These are phyloP conservation scores for Cygnus buccinator DNA, from an alignment of 2,113 vertebrate species.

Conservation along the genomic window DNA sequence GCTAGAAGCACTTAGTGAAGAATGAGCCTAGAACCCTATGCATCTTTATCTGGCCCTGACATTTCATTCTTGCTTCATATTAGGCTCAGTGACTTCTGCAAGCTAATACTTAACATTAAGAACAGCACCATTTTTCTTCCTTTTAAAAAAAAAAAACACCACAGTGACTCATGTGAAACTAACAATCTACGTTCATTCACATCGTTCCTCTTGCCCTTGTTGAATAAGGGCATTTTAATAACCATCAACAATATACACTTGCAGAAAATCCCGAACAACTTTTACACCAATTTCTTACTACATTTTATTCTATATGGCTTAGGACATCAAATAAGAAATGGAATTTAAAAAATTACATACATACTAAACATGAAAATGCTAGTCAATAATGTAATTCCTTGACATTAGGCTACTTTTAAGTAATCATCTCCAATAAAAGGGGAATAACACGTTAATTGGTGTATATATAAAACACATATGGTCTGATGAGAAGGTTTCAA, in stretches of 20 bases:
- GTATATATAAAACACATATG: background rate
- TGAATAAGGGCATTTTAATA: background rate
- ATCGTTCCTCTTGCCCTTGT: background rate
- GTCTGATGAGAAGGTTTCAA: background rate
- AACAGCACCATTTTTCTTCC: background rate
- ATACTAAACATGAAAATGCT: background rate
- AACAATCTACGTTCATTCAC: background rate
- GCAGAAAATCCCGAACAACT: background rate
- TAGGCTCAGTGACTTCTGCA: background rate
- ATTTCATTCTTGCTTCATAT: background rate
- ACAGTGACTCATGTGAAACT: background rate
- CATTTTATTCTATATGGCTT: background rate
- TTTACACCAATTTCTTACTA: background rate
- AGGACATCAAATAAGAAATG: background rate
- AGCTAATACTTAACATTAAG: background rate
- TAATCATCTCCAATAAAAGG: background rate
- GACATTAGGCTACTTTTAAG: background rate
- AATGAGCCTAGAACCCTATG: background rate
- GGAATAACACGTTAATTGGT: background rate
- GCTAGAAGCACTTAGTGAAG: background rate
- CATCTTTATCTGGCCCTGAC: background rate
- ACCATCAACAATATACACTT: accelerated
- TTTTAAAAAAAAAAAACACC: too few species aligned
- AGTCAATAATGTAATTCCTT: background rate
- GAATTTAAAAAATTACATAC: background rate